Evolutionary conservation across 2,113 vertebrate genomes (phyloP), one percentile per base, ranked within the genome.

Genomic region (Dunckerocampus dactyliophorus): DNA sequence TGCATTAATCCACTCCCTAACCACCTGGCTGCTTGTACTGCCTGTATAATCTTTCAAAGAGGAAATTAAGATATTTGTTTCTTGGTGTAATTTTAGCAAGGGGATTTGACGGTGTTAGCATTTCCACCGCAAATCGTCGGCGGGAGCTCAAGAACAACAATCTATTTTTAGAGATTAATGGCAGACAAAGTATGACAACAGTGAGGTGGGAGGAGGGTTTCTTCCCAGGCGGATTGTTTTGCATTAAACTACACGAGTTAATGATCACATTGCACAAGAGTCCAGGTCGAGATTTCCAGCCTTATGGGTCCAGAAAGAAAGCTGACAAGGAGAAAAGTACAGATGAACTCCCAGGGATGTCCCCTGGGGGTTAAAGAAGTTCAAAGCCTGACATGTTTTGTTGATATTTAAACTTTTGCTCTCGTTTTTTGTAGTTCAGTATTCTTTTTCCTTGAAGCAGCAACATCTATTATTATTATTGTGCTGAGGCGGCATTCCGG

Each of bases 401-500:
- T 65, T 68, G 24, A 73, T 72, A 79, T 54, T 37, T 43, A 53
- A 17, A 52, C 43, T n/a, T 70, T 59, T 61, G 42, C 31, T 63
- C 61, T 28, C 13, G 42, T 67, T 72, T 55, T 14, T 8, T 34
- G 4, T 34, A 8, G 7, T 22, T 28, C 21, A 2, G 3, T 31
- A 59, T 65, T 57, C 51, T 22, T 58, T 63, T 50, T 72, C 9
- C 17, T 54, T 1, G 43, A 62, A 64, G 56, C 49, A 49, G 71
- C 65, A 84, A 78, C 77, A 76, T 84, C 82, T 65, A 8, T 13
- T 42, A 66, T 67, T 64, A 55, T 49, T 65, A 53, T 76, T 70
- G 49, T 61, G 82, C 86, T 84, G 85, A 89, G 47, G 71, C 52
- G 60, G 75, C 84, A 84, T 76, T 71, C 73, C 53, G 46, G 63